A percentile compares a stretch with the other conserved stretches of the same genome.
These are phyloP conservation scores for Carcinoscorpius rotundicauda DNA, from an alignment of 1,140 invertebrate species.

Conservation along the genomic window DNA sequence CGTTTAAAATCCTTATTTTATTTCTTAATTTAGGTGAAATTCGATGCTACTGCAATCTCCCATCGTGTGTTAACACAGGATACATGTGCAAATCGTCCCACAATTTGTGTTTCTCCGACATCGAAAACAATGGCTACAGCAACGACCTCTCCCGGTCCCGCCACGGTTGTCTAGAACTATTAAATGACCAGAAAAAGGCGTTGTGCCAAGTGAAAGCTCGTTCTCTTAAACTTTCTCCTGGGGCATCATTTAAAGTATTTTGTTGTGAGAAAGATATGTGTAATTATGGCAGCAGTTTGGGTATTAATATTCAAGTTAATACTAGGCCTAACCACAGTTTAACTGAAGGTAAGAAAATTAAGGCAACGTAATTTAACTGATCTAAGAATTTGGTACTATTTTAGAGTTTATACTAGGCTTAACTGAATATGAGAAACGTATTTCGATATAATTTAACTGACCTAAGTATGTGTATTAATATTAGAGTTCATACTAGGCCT, in stretches of 20 bases:
- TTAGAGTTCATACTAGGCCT: no score
- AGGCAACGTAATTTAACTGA: no score
- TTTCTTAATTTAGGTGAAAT: constrained; percentile 39
- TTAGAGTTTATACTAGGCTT: no score
- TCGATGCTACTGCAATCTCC: constrained; percentile 69
- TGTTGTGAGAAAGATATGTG: constrained; percentile 69
- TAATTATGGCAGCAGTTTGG: constrained; percentile 51
- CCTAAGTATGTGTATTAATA: no score
- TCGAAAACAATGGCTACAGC: constrained; percentile 11
- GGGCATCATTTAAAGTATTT: constrained; percentile 23
- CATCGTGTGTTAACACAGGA: constrained; percentile 59
- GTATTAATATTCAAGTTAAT: constrained; percentile 5
- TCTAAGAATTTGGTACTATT: no score
- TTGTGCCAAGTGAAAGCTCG: background rate
- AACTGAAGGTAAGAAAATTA: no score
- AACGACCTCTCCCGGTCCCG: constrained; percentile 14
- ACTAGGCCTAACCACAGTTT: no score
- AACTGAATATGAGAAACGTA: no score
- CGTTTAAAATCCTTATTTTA: background rate
- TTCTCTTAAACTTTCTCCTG: background rate
- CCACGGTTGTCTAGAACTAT: constrained; percentile 19
- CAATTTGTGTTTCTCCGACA: constrained; percentile 5
- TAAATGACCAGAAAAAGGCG: background rate
- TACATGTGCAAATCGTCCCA: constrained; percentile 61
- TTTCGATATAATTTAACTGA: no score